A percentile compares a stretch with the other conserved stretches of the same genome.
These are phyloP conservation scores for Mantis religiosa DNA, from an alignment of 2,888 invertebrate species.

Conservation along the genomic window DNA sequence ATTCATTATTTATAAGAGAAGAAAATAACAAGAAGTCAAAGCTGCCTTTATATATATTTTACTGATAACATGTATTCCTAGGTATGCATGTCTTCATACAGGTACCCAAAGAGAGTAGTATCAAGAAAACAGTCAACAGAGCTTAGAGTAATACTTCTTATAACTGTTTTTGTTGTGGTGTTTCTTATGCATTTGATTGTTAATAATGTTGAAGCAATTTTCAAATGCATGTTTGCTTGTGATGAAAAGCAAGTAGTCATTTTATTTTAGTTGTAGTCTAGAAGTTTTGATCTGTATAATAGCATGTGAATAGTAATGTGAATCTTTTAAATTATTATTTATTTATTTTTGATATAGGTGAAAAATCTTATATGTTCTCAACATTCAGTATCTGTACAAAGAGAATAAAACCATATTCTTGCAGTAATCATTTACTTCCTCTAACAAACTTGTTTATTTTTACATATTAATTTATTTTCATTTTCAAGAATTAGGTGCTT, in stretches of 20 bases:
- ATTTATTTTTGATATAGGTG: not conserved
- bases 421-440: too few relatives aligned
- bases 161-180: not conserved
- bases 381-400: not conserved
- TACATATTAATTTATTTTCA: too few relatives aligned
- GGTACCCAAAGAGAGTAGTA: not conserved
- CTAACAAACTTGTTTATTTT: too few relatives aligned
- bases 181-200: not conserved
- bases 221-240: not conserved
- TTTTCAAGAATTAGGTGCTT: too few relatives aligned
- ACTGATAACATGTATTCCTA: too few relatives aligned
- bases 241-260: not conserved
- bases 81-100: too few relatives aligned
- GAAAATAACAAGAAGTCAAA: too few relatives aligned
- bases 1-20: too few relatives aligned
- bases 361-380: not conserved
- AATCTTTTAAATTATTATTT: not conserved
- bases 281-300: not conserved
- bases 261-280: not conserved
- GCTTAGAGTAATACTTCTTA: not conserved
- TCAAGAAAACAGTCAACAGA: not conserved
- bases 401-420: too few relatives aligned
- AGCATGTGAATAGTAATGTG: not conserved
- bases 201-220: not conserved
- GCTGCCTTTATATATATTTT: too few relatives aligned